A percentile compares a stretch with the other conserved stretches of the same genome.
phyloP scores from a whole-genome alignment of 2,113 vertebrate genomes.

The Caranx ignobilis region DNA sequence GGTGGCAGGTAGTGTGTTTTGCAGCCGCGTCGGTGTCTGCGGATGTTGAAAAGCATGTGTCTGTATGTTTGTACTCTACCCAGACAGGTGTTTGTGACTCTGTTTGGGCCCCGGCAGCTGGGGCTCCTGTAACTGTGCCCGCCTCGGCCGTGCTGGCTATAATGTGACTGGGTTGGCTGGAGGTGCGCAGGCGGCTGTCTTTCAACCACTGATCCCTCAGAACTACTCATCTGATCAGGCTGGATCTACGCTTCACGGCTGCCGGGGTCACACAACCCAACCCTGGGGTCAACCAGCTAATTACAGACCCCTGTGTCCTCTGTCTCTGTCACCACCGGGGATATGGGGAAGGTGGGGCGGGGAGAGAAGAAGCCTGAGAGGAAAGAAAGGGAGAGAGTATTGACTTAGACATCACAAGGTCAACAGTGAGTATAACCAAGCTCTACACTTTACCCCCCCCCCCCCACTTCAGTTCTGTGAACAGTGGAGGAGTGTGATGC shows the following conservation, averaged over 20 bases:
- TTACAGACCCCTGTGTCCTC: slow-evolving; percentile 71
- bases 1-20: slow-evolving; percentile 61
- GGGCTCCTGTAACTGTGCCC: slow-evolving; percentile 70
- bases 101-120: slow-evolving; percentile 59
- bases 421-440: slow-evolving; percentile 59
- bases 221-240: slow-evolving; percentile 88
- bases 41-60: slow-evolving; percentile 60
- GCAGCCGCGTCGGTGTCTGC: slow-evolving; percentile 34
- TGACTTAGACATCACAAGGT: slow-evolving; percentile 70
- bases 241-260: slow-evolving; percentile 83
- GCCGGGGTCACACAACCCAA: slow-evolving; percentile 80
- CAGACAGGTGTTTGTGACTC: slow-evolving; percentile 70
- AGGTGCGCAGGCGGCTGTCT: slow-evolving; percentile 84
- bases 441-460: not conserved
- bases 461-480: slow-evolving; percentile 14
- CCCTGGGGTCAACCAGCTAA: slow-evolving; percentile 75
- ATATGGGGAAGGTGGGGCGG: slow-evolving; percentile 49
- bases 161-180: slow-evolving; percentile 88
- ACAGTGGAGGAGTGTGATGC: slow-evolving; percentile 37
- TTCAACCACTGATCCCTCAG: slow-evolving; percentile 89
- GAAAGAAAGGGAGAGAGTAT: slow-evolving; percentile 48
- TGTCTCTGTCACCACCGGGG: slow-evolving; percentile 61
- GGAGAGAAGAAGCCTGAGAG: slow-evolving; percentile 35
- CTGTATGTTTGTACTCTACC: slow-evolving; percentile 48
- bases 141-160: slow-evolving; percentile 44